Evolutionary conservation across 2,888 invertebrate genomes (phyloP), one percentile per base, ranked within the genome.

Genomic region (Diarsia mendica): DNA sequence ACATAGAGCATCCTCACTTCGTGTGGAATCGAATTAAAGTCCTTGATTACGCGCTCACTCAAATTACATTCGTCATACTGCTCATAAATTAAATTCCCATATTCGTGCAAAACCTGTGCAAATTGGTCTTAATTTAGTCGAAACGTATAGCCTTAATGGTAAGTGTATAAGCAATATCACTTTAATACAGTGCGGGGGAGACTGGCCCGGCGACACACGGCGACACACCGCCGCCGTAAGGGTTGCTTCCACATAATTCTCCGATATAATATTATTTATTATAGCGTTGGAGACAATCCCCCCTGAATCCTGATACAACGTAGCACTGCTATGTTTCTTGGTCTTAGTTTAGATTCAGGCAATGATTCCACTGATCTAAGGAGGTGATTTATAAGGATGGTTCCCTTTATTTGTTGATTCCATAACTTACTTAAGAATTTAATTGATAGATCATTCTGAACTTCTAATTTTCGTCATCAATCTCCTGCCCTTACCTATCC

Each of bases 111-210:
- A 95, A 94, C 94, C 94, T 93, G 91, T 91, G 92, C 94, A 95
- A 96, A 95, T 95, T 95, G 94, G 91, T 94, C 93, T 95, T 95
- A 95, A 96, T 95, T 95, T 93, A 93, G 93, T 92, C 89, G 93
- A 94, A 95, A 95, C 91, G 92, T 95, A 94, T 93, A 93, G 91
- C 92, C 91, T 91, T 94, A 94, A 95, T 95, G 92, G 91, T 94
- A 92, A 95, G 92, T 91, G 89, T 94, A 92, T 94, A 93, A 94
- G 93, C 93, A 95, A 95, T 95, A 94, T 95, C 92, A 92, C 91
- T 92, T 92, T 93, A 92, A 94, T 93, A 91, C 90, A 85, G 87
- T 89, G 82, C 77, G 81, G 86, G 88, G 88, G 87, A 87, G 88
- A 78, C 51, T 46, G 58, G 46, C 23, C 8, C 82, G 78, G 75